Conservation (phyloP, 2,888 invertebrate genomes). For the Ornithoptera priamus region DNA sequence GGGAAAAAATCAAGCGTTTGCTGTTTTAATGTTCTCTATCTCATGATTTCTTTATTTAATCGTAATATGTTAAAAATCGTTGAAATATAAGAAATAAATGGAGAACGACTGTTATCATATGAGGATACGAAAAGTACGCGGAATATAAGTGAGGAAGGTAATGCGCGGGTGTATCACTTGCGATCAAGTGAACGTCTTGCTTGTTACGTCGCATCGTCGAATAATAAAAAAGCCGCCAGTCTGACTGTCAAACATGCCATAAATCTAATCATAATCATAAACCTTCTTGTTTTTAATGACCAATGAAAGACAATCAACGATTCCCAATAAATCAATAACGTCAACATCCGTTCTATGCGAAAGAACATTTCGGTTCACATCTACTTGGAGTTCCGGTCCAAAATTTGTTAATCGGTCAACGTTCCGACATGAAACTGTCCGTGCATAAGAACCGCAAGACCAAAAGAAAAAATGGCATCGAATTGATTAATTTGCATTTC, state of each 20-base stretch:
- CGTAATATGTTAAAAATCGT: no score
- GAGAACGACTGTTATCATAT: no score
- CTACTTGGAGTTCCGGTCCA: constrained; percentile 19
- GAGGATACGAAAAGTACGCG: no score
- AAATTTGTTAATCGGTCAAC: constrained; percentile 26
- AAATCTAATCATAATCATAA: constrained; percentile 22
- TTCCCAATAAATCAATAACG: constrained; percentile 18
- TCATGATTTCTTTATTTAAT: no score
- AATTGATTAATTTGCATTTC: constrained; percentile 30
- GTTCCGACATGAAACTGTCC: constrained; percentile 22
- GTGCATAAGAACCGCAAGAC: constrained; percentile 13
- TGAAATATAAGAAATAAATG: no score
- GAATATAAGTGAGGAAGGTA: no score
- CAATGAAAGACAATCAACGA: constrained; percentile 19
- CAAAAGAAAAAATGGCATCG: constrained; percentile 19
- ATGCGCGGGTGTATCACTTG: no score
- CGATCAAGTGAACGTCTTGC: no score
- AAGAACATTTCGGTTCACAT: constrained; percentile 4
- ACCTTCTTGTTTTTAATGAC: constrained; percentile 12
- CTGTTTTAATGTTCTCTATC: no score
- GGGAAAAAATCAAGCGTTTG: neutral
- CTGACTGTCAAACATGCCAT: constrained; percentile 8
- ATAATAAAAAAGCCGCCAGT: neutral
- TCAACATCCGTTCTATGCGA: constrained; percentile 7
- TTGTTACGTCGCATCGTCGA: no score